Evolutionary conservation across 1,140 invertebrate genomes (phyloP).

Genomic region (Drosophila fuyamai): DNA sequence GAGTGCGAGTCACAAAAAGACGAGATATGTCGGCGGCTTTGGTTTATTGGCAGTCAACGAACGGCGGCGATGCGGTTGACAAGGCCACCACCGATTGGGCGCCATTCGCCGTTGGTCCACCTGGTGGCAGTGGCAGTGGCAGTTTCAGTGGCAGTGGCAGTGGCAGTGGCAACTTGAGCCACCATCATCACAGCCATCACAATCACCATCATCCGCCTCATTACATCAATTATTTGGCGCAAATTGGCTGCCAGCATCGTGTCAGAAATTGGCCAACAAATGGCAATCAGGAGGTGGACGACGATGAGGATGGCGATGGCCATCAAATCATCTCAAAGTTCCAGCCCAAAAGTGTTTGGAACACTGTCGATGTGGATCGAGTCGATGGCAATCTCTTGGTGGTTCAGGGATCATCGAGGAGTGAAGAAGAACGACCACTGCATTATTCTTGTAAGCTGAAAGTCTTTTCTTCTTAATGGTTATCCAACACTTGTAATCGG

Average conservation of each 20-base stretch:
- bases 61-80: slow-evolving; percentile 35
- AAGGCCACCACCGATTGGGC: slow-evolving; percentile 7
- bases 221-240: slow-evolving; percentile 68
- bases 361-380: slow-evolving; percentile 13
- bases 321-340: slow-evolving; percentile 33
- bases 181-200: slow-evolving; percentile 23
- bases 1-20: slow-evolving; percentile 13
- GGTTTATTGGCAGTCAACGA: slow-evolving; percentile 72
- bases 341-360: slow-evolving; percentile 31
- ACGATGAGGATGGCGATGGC: background rate
- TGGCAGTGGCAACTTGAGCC: slow-evolving; percentile 16
- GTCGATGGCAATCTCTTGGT: slow-evolving; percentile 41
- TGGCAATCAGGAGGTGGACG: slow-evolving; percentile 33
- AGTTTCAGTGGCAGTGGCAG: slow-evolving; percentile 1
- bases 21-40: slow-evolving; percentile 49
- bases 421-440: background rate
- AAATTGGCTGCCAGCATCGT: slow-evolving; percentile 71
- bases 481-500: too few species aligned
- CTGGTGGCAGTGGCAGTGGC: slow-evolving; percentile 4
- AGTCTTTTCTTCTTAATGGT: too few species aligned
- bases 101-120: slow-evolving; percentile 7
- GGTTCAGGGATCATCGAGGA: slow-evolving; percentile 5
- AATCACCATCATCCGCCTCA: slow-evolving; percentile 32
- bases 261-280: slow-evolving; percentile 53
- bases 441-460: slow-evolving; percentile 9